A percentile compares a stretch with the other conserved stretches of the same genome.
Evolutionary conservation across 2,888 invertebrate species (phyloP).

Genomic region (Trachelus tabidus): DNA sequence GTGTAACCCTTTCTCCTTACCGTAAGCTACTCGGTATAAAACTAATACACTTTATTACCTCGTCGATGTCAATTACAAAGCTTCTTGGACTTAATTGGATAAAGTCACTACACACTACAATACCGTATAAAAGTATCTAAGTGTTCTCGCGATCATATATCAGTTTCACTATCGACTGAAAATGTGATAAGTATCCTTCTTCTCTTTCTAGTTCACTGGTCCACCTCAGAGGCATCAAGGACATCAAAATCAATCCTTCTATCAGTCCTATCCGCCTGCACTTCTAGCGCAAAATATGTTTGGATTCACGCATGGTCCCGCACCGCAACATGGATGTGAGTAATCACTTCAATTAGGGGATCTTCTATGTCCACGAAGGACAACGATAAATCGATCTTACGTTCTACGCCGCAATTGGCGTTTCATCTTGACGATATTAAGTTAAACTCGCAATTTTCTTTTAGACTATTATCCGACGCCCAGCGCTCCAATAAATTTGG

Average conservation of each 20-base stretch:
- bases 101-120: too few species aligned
- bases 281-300: constrained; percentile 46
- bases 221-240: constrained; percentile 54
- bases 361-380: neutral
- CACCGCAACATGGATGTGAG: constrained; percentile 48
- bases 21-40: constrained; percentile 3
- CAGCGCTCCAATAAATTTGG: constrained; percentile 46
- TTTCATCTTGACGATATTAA: neutral
- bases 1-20: neutral
- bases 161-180: neutral
- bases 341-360: constrained; percentile 11
- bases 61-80: neutral
- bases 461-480: constrained; percentile 32
- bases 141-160: neutral
- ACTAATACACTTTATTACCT: neutral
- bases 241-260: constrained; percentile 52
- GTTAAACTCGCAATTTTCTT: constrained; percentile 28
- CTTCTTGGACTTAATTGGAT: neutral
- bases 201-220: constrained; percentile 46
- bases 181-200: constrained; percentile 17
- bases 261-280: constrained; percentile 41
- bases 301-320: constrained; percentile 40
- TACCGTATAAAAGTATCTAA: neutral
- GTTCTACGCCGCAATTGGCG: neutral
- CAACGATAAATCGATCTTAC: too few species aligned